These are phyloP conservation scores for Naso thynnoides DNA, from an alignment of 2,797 vertebrate species.

Conservation along the genomic window DNA sequence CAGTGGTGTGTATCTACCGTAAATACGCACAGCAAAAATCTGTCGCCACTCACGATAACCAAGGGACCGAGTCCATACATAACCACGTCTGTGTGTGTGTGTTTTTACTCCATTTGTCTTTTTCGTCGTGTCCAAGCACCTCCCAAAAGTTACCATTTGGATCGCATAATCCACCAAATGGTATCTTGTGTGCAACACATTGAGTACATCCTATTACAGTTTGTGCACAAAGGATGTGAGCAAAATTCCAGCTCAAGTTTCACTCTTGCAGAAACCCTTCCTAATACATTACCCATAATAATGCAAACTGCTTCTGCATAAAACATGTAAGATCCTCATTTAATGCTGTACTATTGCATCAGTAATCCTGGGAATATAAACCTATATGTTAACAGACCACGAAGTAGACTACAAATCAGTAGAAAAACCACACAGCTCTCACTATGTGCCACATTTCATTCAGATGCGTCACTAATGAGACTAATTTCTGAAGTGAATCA, in stretches of 20 bases:
- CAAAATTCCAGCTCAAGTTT: neutral
- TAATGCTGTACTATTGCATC: constrained; percentile 11
- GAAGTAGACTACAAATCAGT: neutral
- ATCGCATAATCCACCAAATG: constrained; percentile 24
- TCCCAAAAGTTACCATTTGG: constrained; percentile 17
- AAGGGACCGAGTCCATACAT: neutral
- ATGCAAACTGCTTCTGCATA: constrained; percentile 2
- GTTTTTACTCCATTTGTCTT: constrained; percentile 1
- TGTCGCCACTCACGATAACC: constrained; percentile 24
- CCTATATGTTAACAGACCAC: constrained; percentile 7
- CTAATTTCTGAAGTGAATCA: constrained; percentile 61
- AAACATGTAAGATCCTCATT: neutral
- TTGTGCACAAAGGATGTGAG: constrained; percentile 17
- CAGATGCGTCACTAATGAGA: constrained; percentile 53
- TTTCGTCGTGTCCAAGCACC: neutral
- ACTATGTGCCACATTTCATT: constrained; percentile 37
- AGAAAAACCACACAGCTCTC: constrained; percentile 4
- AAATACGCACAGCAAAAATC: neutral
- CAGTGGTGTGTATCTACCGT: constrained; percentile 15
- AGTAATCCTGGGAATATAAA: constrained; percentile 14
- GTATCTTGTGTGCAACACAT: neutral
- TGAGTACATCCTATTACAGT: constrained; percentile 3
- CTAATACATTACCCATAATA: constrained; percentile 9
- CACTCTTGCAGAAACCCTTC: neutral
- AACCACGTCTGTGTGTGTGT: neutral